Base-by-base conservation (phyloP, 2,113 vertebrate species). In the Collichthys lucidus region DNA sequence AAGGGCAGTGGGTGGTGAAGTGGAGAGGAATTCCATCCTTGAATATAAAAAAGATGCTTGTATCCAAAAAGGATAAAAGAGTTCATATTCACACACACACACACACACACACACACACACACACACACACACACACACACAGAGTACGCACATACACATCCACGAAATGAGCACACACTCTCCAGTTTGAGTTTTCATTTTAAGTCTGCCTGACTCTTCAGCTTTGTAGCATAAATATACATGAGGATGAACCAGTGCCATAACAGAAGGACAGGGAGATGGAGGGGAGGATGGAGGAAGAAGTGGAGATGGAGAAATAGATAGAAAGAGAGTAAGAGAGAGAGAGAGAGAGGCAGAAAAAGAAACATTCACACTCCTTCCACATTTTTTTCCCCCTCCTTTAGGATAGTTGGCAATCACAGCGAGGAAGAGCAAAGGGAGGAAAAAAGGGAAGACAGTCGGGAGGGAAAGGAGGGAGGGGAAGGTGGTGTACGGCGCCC, bases 181-280 rank as follows among this genome's bases (percentile, higher is more conserved):
- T 82, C 80, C 73, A 49, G 82, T 91, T 88, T 80, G 78, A 90
- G 86, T 90, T 92, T 91, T 91, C 87, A 92, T 90, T 91, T 90
- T 82, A 89, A 92, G 89, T 91, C 86, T 63, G 85, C 85, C 80
- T 83, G 86, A 89, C 83, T 90, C 89, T 88, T 88, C 88, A 88
- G 91, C 86, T 93, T 90, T 91, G 89, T 87, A 75, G 62, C 87
- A 92, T 93, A 86, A 92, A 92, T 92, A 91, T 92, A 93, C 92
- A 94, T 92, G 93, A 92, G 87, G 85, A 86, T 76, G 88, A 90
- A 89, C 84, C 80, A 74, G 86, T 88, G 88, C 84, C 77, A 80
- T 89, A 88, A 86, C 84, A 91, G 89, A 85, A 79, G 77, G 85
- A 76, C 82, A 83, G 77, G 59, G 82, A 84, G 78, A 72, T 68